Conservation (phyloP, 2,113 vertebrate species). For the Dromiciops gliroides region DNA sequence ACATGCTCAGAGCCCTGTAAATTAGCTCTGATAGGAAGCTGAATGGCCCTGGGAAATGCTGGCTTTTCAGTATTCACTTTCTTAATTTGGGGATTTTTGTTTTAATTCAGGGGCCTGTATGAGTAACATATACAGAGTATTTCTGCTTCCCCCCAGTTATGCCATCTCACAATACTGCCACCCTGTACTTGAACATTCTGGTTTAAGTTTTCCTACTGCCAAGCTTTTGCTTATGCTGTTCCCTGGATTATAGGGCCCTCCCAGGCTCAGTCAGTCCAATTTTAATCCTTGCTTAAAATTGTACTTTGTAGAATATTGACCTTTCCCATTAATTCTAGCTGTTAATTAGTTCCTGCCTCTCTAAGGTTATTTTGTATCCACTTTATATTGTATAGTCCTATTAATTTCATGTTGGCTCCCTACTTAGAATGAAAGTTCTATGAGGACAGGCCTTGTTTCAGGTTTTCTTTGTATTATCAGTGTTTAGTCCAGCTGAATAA, state of each 20-base stretch:
- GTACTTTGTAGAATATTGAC: constrained; percentile 16
- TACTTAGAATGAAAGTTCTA: not conserved
- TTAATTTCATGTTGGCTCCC: not conserved
- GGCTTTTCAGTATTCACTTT: not conserved
- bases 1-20: not conserved
- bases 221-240: not conserved
- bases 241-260: not conserved
- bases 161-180: not conserved
- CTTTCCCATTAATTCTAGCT: not conserved
- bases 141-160: not conserved
- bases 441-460: not conserved
- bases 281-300: constrained; percentile 54
- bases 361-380: constrained; percentile 38
- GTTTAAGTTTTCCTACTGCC: not conserved
- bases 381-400: constrained; percentile 56
- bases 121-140: not conserved
- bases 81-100: constrained; percentile 19
- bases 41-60: not conserved
- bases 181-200: not conserved
- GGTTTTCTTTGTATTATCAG: not conserved
- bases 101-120: constrained; percentile 1
- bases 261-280: not conserved
- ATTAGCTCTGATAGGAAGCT: not conserved
- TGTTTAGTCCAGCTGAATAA: not conserved
- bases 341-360: constrained; percentile 61